phyloP scores from a whole-genome alignment of 1,140 invertebrate genomes.

The Drosophila setifemur region DNA sequence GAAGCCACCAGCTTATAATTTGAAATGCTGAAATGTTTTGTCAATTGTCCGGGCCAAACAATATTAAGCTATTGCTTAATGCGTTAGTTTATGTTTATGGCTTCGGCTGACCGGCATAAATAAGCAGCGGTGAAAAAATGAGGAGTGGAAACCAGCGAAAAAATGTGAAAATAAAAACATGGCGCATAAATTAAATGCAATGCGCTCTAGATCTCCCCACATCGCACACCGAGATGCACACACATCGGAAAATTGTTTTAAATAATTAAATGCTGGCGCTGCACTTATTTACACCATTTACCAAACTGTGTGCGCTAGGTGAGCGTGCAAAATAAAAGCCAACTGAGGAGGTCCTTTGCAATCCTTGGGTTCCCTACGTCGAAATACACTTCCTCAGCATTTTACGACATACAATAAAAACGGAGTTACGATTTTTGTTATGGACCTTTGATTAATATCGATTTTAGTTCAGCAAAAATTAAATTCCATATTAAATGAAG shows the following conservation, averaged over 20 bases:
- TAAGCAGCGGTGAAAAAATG: slow-evolving; percentile 9
- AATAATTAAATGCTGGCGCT: slow-evolving; percentile 55
- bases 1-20: slow-evolving; percentile 37
- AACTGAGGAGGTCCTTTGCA: neutral
- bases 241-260: slow-evolving; percentile 41
- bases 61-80: slow-evolving; percentile 38
- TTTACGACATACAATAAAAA: too few species aligned
- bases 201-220: slow-evolving; percentile 24
- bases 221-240: slow-evolving; percentile 5
- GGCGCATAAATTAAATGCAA: slow-evolving; percentile 42
- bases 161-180: slow-evolving; percentile 25
- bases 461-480: too few species aligned
- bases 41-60: slow-evolving; percentile 23
- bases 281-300: slow-evolving; percentile 39
- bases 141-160: slow-evolving; percentile 9
- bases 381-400: too few species aligned
- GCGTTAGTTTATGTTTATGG: slow-evolving; percentile 47
- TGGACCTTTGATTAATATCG: too few species aligned
- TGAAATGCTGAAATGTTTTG: slow-evolving; percentile 39
- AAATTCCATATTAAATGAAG: too few species aligned
- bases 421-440: too few species aligned
- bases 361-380: neutral
- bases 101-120: slow-evolving; percentile 37
- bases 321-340: neutral
- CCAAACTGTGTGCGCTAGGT: neutral